These are phyloP conservation scores for Coturnix japonica DNA, from an alignment of 2,113 vertebrate genomes.

Conservation along the genomic window DNA sequence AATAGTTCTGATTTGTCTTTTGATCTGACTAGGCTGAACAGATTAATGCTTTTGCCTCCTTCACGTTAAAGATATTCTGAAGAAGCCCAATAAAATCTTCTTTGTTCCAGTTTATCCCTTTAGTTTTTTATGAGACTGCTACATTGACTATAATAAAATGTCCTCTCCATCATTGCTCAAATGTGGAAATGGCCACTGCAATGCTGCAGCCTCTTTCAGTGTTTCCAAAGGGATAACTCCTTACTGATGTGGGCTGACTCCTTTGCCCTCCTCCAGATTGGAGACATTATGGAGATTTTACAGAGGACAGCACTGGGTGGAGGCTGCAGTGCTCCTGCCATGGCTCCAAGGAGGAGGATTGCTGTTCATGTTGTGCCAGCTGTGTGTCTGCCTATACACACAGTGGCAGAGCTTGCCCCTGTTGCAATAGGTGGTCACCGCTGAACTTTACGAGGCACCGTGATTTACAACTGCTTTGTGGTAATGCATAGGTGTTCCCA, in stretches of 20 bases:
- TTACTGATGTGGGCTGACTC: neutral
- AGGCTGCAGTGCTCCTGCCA: neutral
- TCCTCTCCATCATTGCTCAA: neutral
- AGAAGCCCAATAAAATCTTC: neutral
- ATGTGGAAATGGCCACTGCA: neutral
- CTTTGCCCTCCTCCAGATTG: neutral
- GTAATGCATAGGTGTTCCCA: accelerated
- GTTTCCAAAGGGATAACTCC: neutral
- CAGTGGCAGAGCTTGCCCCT: neutral
- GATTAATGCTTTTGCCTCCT: neutral
- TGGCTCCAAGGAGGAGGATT: neutral
- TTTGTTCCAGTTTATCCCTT: neutral
- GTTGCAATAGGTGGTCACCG: neutral
- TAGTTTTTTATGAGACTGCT: neutral
- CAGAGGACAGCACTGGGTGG: neutral
- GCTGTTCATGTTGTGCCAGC: neutral
- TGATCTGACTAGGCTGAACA: neutral
- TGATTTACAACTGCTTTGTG: neutral
- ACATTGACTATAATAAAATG: neutral
- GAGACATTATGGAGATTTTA: neutral
- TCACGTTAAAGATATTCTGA: neutral
- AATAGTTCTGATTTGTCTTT: neutral
- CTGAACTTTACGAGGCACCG: neutral
- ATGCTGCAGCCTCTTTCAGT: neutral
- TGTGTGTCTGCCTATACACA: neutral